These are phyloP conservation scores for Drosophila oshimai DNA, from an alignment of 1,140 invertebrate species.

Conservation along the genomic window DNA sequence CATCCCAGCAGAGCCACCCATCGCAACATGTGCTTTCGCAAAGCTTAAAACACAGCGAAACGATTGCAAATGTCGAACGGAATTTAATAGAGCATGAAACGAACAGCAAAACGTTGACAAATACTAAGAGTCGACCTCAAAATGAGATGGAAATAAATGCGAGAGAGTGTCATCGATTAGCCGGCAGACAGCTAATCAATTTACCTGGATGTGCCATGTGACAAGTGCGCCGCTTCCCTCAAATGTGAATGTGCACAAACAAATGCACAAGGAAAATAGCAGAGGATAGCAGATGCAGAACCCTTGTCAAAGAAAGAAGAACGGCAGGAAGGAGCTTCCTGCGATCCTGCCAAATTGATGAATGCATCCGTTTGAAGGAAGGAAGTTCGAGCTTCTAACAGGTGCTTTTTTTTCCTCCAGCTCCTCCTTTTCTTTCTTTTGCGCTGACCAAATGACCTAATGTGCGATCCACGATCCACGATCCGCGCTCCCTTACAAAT, in stretches of 20 bases:
- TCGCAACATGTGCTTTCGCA: slow-evolving; percentile 35
- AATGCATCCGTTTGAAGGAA: slow-evolving; percentile 78
- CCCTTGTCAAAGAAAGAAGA: slow-evolving; percentile 58
- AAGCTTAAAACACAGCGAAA: slow-evolving; percentile 13
- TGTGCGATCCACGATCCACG: no score
- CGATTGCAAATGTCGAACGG: slow-evolving; percentile 28
- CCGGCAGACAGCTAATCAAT: slow-evolving; percentile 77
- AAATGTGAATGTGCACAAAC: slow-evolving; percentile 25
- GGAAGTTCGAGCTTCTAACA: slow-evolving; percentile 64
- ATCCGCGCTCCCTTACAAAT: slow-evolving; percentile 43
- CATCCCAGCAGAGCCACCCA: slow-evolving; percentile 11
- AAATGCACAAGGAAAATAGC: not conserved
- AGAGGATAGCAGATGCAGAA: slow-evolving; percentile 57
- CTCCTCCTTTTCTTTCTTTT: not conserved
- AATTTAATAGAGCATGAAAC: slow-evolving; percentile 76
- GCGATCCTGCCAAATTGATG: slow-evolving; percentile 73
- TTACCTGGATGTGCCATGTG: slow-evolving; percentile 36
- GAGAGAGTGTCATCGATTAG: slow-evolving; percentile 69
- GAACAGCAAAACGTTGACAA: slow-evolving; percentile 47
- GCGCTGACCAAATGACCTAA: slow-evolving; percentile 76
- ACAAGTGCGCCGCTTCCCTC: slow-evolving; percentile 60
- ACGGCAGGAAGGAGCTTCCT: slow-evolving; percentile 20
- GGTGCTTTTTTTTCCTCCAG: slow-evolving; percentile 38
- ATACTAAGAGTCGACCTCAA: not conserved
- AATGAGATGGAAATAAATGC: slow-evolving; percentile 42